phyloP scores from a whole-genome alignment of 2,113 vertebrate species.

The Scomber colias region DNA sequence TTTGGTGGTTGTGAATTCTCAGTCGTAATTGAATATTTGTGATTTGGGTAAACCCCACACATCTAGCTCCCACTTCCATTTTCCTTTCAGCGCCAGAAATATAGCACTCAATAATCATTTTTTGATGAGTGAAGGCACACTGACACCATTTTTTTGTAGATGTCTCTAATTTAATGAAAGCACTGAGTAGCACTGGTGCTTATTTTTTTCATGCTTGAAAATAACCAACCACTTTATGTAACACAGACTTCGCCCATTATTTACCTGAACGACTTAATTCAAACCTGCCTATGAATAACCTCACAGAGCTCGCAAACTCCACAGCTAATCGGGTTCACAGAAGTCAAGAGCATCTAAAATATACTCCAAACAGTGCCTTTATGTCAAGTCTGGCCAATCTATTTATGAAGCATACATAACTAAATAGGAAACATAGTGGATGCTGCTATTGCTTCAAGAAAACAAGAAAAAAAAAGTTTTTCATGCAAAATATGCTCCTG shows the following conservation, averaged over 20 bases:
- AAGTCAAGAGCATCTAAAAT: constrained; percentile 11
- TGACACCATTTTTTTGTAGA: constrained; percentile 34
- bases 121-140: constrained; percentile 32
- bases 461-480: neutral
- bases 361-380: neutral
- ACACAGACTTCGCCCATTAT: neutral
- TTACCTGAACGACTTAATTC: neutral
- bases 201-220: constrained; percentile 11
- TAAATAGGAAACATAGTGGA: neutral
- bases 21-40: constrained; percentile 15
- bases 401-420: neutral
- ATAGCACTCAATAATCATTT: neutral
- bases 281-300: neutral
- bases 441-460: constrained; percentile 2
- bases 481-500: constrained; percentile 1
- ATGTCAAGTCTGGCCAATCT: neutral
- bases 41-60: constrained; percentile 10
- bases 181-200: neutral
- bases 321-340: neutral
- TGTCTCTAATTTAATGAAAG: constrained; percentile 20
- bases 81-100: constrained; percentile 19
- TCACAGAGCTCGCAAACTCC: neutral
- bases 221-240: constrained; percentile 21
- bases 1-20: constrained; percentile 7
- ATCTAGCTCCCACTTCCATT: constrained; percentile 31